Conservation (phyloP, 2,113 vertebrate genomes). For the Zosterops pallidus region DNA sequence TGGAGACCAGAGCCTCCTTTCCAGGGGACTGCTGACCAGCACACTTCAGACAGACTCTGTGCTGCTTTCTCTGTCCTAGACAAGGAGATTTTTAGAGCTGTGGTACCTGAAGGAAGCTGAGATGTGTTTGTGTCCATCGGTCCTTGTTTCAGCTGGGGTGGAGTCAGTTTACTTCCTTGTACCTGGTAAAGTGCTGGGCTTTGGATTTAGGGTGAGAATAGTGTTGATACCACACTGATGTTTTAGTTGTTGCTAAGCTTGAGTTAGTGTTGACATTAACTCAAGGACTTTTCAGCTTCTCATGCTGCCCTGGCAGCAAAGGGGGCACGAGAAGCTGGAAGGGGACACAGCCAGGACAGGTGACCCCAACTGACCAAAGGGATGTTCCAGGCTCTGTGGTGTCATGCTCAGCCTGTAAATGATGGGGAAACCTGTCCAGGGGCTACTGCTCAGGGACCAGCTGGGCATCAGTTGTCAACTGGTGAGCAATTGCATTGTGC, state of each 20-base stretch:
- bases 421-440: neutral
- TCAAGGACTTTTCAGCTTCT: neutral
- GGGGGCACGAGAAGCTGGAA: neutral
- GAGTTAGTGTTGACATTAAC: neutral
- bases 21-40: neutral
- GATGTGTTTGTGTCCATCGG: neutral
- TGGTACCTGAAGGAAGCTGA: neutral
- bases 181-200: neutral
- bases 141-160: neutral
- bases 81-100: neutral
- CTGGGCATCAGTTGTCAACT: neutral
- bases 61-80: neutral
- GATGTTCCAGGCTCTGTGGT: neutral
- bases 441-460: neutral
- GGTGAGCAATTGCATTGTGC: neutral
- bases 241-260: neutral
- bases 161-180: neutral
- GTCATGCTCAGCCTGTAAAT: neutral
- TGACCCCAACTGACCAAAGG: neutral
- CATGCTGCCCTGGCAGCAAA: neutral
- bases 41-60: neutral
- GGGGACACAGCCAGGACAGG: neutral
- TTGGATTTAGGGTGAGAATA: neutral
- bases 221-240: neutral
- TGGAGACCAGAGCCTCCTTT: neutral